Percentiles rank a stretch among this genome's conserved stretches.
phyloP scores from a whole-genome alignment of 1,140 invertebrate species.

The Aricia agestis region DNA sequence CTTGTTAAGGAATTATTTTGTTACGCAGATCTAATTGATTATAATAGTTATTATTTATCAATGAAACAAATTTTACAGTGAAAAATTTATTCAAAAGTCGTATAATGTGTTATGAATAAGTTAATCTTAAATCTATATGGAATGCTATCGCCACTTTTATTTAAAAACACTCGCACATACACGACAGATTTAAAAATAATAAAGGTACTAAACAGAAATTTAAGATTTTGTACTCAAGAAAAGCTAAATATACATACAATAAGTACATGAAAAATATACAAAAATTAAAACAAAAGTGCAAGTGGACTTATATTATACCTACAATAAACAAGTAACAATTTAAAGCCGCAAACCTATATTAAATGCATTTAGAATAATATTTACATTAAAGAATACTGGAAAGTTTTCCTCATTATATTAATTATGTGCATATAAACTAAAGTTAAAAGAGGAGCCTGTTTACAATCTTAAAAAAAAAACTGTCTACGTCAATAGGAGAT shows the following conservation, averaged over 20 bases:
- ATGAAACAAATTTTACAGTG: constrained; percentile 27
- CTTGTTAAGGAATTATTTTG: no score
- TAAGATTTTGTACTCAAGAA: not conserved
- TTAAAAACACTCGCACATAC: not conserved
- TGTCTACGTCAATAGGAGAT: no score
- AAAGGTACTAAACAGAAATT: constrained; percentile 11
- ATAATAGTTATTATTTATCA: not conserved
- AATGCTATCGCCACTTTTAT: constrained; percentile 27
- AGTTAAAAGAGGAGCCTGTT: not conserved
- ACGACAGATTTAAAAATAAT: constrained; percentile 8
- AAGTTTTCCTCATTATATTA: not conserved
- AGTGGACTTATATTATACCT: constrained; percentile 10
- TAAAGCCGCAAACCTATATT: not conserved
- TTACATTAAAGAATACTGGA: not conserved
- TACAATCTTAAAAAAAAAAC: not conserved
- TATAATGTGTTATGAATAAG: constrained; percentile 35
- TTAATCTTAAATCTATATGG: constrained; percentile 33
- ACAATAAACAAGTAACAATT: not conserved
- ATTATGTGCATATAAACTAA: not conserved
- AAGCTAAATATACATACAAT: not conserved
- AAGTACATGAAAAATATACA: not conserved
- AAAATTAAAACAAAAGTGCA: not conserved
- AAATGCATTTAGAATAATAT: not conserved
- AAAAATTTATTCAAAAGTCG: constrained; percentile 34
- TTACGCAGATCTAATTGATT: no score